Percentiles rank a stretch among this genome's conserved stretches.
Evolutionary conservation across 2,888 invertebrate genomes (phyloP).

Genomic region (Plebejus argus): DNA sequence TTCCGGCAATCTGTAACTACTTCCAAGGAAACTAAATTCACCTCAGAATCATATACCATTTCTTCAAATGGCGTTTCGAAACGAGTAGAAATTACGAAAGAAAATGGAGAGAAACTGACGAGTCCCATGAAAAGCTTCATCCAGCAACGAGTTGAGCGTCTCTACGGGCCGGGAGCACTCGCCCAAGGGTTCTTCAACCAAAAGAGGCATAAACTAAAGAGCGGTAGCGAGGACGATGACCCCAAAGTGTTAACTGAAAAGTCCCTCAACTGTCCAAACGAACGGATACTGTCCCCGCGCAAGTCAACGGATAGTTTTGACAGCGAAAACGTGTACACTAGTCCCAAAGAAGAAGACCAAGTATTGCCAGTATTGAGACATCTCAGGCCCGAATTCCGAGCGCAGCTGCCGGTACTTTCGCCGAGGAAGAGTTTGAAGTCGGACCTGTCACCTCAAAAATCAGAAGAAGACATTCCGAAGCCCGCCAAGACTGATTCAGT

Average conservation of each 20-base stretch:
- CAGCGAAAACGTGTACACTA: slow-evolving; percentile 53
- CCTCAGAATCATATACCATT: slow-evolving; percentile 72
- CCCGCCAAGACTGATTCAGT: slow-evolving; percentile 54
- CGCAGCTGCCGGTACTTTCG: slow-evolving; percentile 87
- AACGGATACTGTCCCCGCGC: slow-evolving; percentile 56
- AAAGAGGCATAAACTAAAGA: slow-evolving; percentile 76
- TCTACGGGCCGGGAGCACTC: slow-evolving; percentile 93
- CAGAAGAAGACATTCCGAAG: slow-evolving; percentile 62
- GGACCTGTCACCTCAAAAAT: slow-evolving; percentile 63
- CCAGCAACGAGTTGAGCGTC: slow-evolving; percentile 92
- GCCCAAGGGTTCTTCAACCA: slow-evolving; percentile 92
- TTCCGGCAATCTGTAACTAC: slow-evolving; percentile 67
- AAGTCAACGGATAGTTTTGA: slow-evolving; percentile 57
- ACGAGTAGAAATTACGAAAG: slow-evolving; percentile 72
- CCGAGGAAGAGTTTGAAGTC: slow-evolving; percentile 76
- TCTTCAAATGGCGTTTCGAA: slow-evolving; percentile 74
- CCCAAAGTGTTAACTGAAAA: slow-evolving; percentile 67
- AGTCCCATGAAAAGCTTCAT: slow-evolving; percentile 88
- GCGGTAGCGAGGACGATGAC: slow-evolving; percentile 66
- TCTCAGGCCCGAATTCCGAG: slow-evolving; percentile 91
- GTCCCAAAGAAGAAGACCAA: slow-evolving; percentile 60
- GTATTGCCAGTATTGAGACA: slow-evolving; percentile 90
- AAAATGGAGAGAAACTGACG: slow-evolving; percentile 70
- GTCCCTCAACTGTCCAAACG: slow-evolving; percentile 63
- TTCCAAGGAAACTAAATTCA: slow-evolving; percentile 61